These are phyloP conservation scores for Dione juno DNA, from an alignment of 2,888 invertebrate species.

Conservation along the genomic window DNA sequence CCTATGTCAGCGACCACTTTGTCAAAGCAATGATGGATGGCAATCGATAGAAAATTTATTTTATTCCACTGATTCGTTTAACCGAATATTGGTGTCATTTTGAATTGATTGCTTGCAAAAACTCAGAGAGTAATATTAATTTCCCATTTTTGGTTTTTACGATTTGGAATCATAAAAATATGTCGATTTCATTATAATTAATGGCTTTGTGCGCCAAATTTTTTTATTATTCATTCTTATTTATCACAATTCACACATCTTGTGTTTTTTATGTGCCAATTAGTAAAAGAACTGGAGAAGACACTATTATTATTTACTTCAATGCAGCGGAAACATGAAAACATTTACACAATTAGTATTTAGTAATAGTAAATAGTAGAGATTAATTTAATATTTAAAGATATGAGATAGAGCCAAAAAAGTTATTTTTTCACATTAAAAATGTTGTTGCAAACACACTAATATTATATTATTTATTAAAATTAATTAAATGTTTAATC, in stretches of 20 bases:
- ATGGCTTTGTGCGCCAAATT: background rate
- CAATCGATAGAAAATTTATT: conserved; percentile 64
- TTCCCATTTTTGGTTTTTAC: conserved; percentile 33
- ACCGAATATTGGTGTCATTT: conserved; percentile 61
- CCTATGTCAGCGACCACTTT: conserved; percentile 63
- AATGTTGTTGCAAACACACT: too few relatives aligned
- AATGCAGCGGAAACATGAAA: too few relatives aligned
- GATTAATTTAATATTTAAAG: too few relatives aligned
- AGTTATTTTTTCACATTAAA: too few relatives aligned
- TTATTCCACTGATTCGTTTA: conserved; percentile 60
- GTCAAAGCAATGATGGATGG: conserved; percentile 69
- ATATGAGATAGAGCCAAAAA: too few relatives aligned
- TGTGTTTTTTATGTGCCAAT: background rate
- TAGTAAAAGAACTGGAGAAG: background rate
- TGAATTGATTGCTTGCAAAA: conserved; percentile 70
- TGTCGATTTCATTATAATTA: background rate
- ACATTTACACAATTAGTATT: too few relatives aligned
- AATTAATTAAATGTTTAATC: background rate
- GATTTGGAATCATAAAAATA: background rate
- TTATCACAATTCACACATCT: background rate
- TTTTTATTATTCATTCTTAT: background rate
- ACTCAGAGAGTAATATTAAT: conserved; percentile 50
- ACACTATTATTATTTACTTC: background rate
- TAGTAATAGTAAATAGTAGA: too few relatives aligned
- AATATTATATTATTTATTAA: too few relatives aligned